Evolutionary conservation across 2,113 vertebrate species (phyloP).

Genomic region (Syngnathus floridae): DNA sequence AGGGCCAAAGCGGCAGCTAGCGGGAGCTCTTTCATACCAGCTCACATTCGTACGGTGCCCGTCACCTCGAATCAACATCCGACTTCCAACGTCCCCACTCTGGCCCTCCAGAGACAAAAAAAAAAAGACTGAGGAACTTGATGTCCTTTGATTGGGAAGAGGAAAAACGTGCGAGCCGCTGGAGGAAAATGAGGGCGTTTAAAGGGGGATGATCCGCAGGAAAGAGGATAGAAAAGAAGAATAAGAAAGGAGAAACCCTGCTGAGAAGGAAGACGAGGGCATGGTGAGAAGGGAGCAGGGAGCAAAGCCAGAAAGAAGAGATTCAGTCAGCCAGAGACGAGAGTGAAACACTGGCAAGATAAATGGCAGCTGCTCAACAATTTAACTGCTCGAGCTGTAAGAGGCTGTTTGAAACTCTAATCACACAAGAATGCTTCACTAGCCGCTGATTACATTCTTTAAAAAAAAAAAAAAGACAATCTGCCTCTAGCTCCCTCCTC

Average conservation of each 20-base stretch:
- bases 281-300: not conserved
- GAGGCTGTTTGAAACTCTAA: slow-evolving; percentile 30
- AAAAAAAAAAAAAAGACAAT: slow-evolving; percentile 30
- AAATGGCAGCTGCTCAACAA: slow-evolving; percentile 25
- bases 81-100: slow-evolving; percentile 52
- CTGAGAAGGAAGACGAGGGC: slow-evolving; percentile 6
- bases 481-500: slow-evolving; percentile 83
- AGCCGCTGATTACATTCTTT: slow-evolving; percentile 41
- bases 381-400: slow-evolving; percentile 15
- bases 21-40: slow-evolving; percentile 52
- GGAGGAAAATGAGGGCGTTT: not conserved
- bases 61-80: slow-evolving; percentile 64
- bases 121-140: not conserved
- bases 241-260: slow-evolving; percentile 6
- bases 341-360: slow-evolving; percentile 4
- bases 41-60: slow-evolving; percentile 63
- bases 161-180: not conserved
- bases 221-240: slow-evolving; percentile 1
- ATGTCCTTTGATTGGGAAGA: slow-evolving; percentile 18
- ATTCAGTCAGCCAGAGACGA: slow-evolving; percentile 8
- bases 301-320: slow-evolving; percentile 1
- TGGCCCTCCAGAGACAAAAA: slow-evolving; percentile 11
- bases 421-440: slow-evolving; percentile 43
- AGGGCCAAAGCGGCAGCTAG: slow-evolving; percentile 6
- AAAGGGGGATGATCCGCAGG: not conserved